Percentiles rank a stretch among this genome's conserved stretches.
Evolutionary conservation across 2,888 invertebrate genomes (phyloP).

Genomic region (Abrostola tripartita): DNA sequence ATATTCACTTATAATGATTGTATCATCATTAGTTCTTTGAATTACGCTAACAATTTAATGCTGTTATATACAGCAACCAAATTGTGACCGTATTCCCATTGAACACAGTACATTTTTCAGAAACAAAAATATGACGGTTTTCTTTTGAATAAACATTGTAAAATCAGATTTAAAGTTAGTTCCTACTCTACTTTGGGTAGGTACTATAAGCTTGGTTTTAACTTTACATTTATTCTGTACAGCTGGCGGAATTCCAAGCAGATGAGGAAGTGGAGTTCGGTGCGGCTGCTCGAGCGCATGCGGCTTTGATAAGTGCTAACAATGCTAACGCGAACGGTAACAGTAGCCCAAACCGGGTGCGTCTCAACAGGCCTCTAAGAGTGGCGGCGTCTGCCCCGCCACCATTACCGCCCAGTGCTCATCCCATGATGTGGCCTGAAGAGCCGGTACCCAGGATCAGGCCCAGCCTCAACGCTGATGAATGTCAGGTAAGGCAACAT

Average conservation of each 20-base stretch:
- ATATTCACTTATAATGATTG: too few species aligned
- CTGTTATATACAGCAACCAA: too few species aligned
- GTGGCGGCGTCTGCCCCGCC: slow-evolving; percentile 77
- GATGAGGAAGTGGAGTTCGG: slow-evolving; percentile 81
- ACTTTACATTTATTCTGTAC: background rate
- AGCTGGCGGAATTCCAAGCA: slow-evolving; percentile 84
- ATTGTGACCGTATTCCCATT: too few species aligned
- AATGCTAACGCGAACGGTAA: slow-evolving; percentile 5
- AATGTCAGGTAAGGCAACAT: slow-evolving; percentile 72
- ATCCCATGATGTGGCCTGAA: slow-evolving; percentile 77
- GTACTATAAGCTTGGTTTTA: too few species aligned
- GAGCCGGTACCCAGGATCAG: slow-evolving; percentile 71
- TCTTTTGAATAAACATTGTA: too few species aligned
- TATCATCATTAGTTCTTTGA: too few species aligned
- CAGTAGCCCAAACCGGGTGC: slow-evolving; percentile 31
- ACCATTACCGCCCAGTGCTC: slow-evolving; percentile 70
- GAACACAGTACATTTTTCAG: too few species aligned
- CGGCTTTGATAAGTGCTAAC: slow-evolving; percentile 19
- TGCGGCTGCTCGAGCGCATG: slow-evolving; percentile 58
- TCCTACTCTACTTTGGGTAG: too few species aligned
- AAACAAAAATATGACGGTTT: too few species aligned
- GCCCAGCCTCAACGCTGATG: slow-evolving; percentile 74
- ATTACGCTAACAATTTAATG: too few species aligned
- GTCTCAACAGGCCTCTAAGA: slow-evolving; percentile 57
- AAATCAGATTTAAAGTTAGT: too few species aligned